Percentiles rank a stretch among this genome's conserved stretches.
Evolutionary conservation across 2,113 vertebrate species (phyloP).

Genomic region (Neoarius graeffei): DNA sequence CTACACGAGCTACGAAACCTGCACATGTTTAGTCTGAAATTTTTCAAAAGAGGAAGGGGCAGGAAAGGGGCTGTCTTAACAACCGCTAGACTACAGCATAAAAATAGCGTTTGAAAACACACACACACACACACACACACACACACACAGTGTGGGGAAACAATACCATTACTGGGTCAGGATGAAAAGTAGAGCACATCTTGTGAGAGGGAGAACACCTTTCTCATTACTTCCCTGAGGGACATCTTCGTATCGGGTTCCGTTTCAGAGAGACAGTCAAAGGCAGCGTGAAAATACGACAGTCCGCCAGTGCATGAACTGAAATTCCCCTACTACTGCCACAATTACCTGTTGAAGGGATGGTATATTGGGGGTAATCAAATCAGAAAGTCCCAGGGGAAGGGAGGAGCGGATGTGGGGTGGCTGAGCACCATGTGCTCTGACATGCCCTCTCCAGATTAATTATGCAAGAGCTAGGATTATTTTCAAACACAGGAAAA

Average conservation of each 20-base stretch:
- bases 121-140: background rate
- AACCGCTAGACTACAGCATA: slow-evolving; percentile 47
- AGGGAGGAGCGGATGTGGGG: slow-evolving; percentile 37
- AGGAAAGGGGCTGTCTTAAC: slow-evolving; percentile 26
- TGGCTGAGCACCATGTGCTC: slow-evolving; percentile 38
- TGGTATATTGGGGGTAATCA: slow-evolving; percentile 34
- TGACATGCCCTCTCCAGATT: slow-evolving; percentile 48
- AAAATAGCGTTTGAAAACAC: slow-evolving; percentile 58
- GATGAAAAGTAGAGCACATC: slow-evolving; percentile 61
- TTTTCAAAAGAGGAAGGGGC: slow-evolving; percentile 25
- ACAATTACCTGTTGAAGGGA: slow-evolving; percentile 50
- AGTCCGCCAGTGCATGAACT: background rate
- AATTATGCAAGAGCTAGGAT: slow-evolving; percentile 51
- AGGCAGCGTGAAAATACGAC: slow-evolving; percentile 9
- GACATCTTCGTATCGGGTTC: slow-evolving; percentile 12
- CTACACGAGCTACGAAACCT: slow-evolving; percentile 36
- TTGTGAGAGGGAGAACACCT: slow-evolving; percentile 53
- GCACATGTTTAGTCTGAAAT: slow-evolving; percentile 45
- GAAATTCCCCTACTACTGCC: slow-evolving; percentile 20
- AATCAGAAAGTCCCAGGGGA: slow-evolving; percentile 37
- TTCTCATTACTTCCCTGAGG: slow-evolving; percentile 50
- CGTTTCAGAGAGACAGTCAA: slow-evolving; percentile 5
- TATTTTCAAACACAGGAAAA: slow-evolving; percentile 49
- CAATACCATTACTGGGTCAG: slow-evolving; percentile 60
- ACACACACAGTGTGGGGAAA: slow-evolving; percentile 50